Conservation (phyloP, 2,113 vertebrate species). For the Brienomyrus brachyistius region DNA sequence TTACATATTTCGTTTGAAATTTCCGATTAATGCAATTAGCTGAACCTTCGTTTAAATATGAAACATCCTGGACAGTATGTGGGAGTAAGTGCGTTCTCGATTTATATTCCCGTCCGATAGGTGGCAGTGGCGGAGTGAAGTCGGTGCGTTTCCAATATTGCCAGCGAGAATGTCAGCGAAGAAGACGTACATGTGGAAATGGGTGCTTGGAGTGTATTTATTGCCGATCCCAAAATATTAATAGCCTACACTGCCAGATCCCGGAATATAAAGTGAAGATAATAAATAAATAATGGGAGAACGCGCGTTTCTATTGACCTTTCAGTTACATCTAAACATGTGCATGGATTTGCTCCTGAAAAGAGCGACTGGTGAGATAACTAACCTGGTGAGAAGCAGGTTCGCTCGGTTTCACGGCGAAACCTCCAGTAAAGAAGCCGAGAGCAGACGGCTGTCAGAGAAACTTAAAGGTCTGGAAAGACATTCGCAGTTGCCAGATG, state of each 20-base stretch:
- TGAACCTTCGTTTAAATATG: neutral
- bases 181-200: neutral
- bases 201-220: neutral
- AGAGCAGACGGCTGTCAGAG: neutral
- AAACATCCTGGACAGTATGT: neutral
- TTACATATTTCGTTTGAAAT: too few relatives aligned
- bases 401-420: neutral
- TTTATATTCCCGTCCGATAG: neutral
- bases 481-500: neutral
- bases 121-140: neutral
- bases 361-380: conserved; percentile 12
- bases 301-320: neutral
- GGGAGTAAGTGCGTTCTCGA: neutral
- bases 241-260: neutral
- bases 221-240: neutral
- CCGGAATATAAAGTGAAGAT: neutral
- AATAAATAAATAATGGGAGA: conserved; percentile 1
- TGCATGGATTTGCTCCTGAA: conserved; percentile 19
- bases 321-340: conserved; percentile 1
- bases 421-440: neutral
- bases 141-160: neutral
- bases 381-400: neutral
- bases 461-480: neutral
- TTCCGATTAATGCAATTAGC: too few relatives aligned
- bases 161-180: neutral